Evolutionary conservation across 2,888 invertebrate species (phyloP), one percentile per base, ranked within the genome.

Genomic region (Tridacna gigas): DNA sequence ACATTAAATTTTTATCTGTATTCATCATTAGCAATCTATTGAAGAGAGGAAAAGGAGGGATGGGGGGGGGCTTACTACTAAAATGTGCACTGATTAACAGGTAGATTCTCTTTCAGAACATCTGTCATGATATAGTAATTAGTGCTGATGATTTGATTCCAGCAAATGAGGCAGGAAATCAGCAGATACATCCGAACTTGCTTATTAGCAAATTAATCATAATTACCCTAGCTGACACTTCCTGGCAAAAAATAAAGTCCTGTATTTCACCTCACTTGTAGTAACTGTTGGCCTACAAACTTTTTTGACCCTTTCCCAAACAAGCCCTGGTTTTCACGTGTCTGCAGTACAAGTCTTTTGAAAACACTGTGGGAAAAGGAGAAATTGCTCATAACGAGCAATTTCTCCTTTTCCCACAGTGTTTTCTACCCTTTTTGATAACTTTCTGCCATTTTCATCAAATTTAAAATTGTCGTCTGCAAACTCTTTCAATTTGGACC

Each of bases 121-220:
- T 47, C 48, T 48, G 48, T 48, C n/a, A 69, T 71, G 71, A 5
- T 22, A 51, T 51, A 48, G 51, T 25, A 71, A 71, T 51, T 71
- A 67, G 18, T 67, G 22, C 47, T 13, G 47, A 71, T 51, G 45
- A 67, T 20, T 67, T 47, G 15, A 71, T 45, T 71, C 51, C 25
- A 51, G 48, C 13, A 51, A 71, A 71, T 71, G 51, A 71, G 71
- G 51, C 71, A 71, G 51, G 12, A 47, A 71, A 51, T 47, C 15
- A 18, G 3, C 12, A n/a, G 45, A 69, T 69, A 69, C 12, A 45
- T 51, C 48, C 51, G 51, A 25, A 71, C 51, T 51, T 22, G 47
- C 71, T 71, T 25, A 47, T 47, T 71, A 47, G 51, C 11, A 51
- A 67, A 71, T 71, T 71, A 48, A 71, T 48, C 51, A 47, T 71